These are phyloP conservation scores for Columba livia DNA, from an alignment of 2,113 vertebrate species.

Conservation along the genomic window DNA sequence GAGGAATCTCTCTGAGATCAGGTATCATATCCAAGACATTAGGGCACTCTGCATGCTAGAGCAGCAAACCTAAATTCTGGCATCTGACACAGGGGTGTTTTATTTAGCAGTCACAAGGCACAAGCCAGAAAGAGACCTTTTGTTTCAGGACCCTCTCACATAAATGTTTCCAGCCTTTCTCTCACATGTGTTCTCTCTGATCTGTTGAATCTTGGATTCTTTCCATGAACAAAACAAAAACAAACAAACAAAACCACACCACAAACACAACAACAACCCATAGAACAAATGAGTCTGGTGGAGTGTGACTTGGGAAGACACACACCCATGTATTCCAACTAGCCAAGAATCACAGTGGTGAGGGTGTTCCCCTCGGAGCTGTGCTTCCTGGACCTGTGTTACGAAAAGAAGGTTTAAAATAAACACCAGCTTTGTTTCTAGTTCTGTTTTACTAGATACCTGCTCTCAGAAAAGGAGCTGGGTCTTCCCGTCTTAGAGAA, in stretches of 20 bases:
- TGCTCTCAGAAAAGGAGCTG: not conserved
- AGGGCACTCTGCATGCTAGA: not conserved
- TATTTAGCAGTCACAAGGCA: not conserved
- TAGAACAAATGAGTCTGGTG: not conserved
- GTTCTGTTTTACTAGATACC: not conserved
- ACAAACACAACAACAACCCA: no score
- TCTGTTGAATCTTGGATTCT: rapidly evolving
- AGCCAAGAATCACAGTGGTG: not conserved
- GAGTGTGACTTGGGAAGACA: not conserved
- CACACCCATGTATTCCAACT: not conserved
- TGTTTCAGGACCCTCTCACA: not conserved
- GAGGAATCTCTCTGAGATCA: not conserved
- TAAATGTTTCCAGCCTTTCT: not conserved
- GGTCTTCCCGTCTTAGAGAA: not conserved
- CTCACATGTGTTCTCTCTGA: not conserved
- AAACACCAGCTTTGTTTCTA: not conserved
- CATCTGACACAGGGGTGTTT: not conserved
- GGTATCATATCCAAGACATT: not conserved
- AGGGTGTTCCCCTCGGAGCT: not conserved
- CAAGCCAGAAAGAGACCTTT: not conserved
- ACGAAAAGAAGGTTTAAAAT: not conserved
- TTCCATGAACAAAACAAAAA: not conserved
- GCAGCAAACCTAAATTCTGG: not conserved
- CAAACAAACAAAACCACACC: no score
- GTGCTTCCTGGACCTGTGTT: not conserved